phyloP scores from a whole-genome alignment of 2,888 invertebrate genomes.

The Amblyjoppa fuscipennis region DNA sequence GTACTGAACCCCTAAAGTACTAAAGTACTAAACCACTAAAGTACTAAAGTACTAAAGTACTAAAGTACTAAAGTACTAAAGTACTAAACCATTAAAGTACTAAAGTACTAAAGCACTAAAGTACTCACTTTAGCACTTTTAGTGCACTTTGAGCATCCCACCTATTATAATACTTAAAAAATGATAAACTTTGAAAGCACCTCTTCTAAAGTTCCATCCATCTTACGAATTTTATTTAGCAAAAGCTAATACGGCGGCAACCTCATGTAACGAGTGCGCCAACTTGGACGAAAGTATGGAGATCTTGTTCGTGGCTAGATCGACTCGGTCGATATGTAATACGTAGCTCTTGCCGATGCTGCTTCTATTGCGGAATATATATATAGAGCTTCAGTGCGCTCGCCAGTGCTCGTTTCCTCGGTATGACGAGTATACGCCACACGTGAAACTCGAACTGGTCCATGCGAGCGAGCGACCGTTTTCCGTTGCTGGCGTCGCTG shows the following conservation, averaged over 20 bases:
- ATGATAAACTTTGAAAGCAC: background rate
- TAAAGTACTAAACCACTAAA: too few species aligned
- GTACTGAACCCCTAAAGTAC: too few species aligned
- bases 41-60: too few species aligned
- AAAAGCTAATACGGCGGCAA: constrained; percentile 1
- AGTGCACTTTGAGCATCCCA: too few species aligned
- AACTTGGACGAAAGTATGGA: constrained; percentile 41
- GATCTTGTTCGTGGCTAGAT: constrained; percentile 40
- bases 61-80: too few species aligned
- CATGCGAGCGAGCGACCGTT: constrained; percentile 32
- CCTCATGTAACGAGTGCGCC: constrained; percentile 39
- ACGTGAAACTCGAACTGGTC: constrained; percentile 43
- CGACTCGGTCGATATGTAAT: constrained; percentile 26
- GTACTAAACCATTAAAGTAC: too few species aligned
- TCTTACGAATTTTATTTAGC: constrained; percentile 27
- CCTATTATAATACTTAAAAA: background rate
- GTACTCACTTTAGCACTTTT: too few species aligned
- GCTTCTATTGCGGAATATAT: constrained; percentile 1
- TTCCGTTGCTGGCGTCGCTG: constrained; percentile 16
- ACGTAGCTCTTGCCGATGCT: background rate
- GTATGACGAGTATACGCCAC: background rate
- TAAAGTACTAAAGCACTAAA: too few species aligned
- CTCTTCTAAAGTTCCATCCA: background rate
- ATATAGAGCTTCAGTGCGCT: background rate
- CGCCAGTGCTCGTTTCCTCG: constrained; percentile 20